These are phyloP conservation scores for Pelmatolapia mariae DNA, from an alignment of 2,113 vertebrate genomes.

Conservation along the genomic window DNA sequence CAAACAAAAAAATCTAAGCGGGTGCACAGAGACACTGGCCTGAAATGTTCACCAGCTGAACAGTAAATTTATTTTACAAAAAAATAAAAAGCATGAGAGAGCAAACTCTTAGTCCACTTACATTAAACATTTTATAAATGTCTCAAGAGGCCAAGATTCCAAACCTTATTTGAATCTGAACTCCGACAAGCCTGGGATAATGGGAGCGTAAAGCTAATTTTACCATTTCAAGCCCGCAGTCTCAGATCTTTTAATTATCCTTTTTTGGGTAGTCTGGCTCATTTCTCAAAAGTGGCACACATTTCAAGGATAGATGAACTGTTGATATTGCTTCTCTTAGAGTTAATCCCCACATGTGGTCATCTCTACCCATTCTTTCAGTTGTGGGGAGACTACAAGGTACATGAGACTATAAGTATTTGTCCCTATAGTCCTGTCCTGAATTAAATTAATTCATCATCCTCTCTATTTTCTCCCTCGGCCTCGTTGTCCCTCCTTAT, in stretches of 20 bases:
- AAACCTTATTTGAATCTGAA: slow-evolving; percentile 8
- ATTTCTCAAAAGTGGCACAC: slow-evolving; percentile 65
- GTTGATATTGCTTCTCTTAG: slow-evolving; percentile 54
- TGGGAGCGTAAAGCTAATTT: slow-evolving; percentile 45
- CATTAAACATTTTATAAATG: neutral
- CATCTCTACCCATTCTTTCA: slow-evolving; percentile 20
- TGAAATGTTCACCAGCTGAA: neutral
- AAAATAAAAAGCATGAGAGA: neutral
- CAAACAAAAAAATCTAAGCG: neutral
- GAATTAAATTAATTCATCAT: slow-evolving; percentile 69
- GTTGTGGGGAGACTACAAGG: slow-evolving; percentile 34
- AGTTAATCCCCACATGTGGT: slow-evolving; percentile 49
- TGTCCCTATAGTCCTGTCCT: slow-evolving; percentile 64
- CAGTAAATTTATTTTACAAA: neutral
- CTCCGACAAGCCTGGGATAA: neutral
- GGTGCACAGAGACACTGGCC: neutral
- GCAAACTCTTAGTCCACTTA: neutral
- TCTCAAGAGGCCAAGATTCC: neutral
- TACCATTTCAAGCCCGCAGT: slow-evolving; percentile 26
- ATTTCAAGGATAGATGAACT: slow-evolving; percentile 55
- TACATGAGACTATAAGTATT: slow-evolving; percentile 54
- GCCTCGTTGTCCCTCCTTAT: slow-evolving; percentile 59
- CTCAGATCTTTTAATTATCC: slow-evolving; percentile 51
- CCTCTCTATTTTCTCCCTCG: slow-evolving; percentile 47
- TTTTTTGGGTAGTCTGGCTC: slow-evolving; percentile 41